Conservation (phyloP, 2,113 vertebrate genomes). For the Empidonax alnorum region DNA sequence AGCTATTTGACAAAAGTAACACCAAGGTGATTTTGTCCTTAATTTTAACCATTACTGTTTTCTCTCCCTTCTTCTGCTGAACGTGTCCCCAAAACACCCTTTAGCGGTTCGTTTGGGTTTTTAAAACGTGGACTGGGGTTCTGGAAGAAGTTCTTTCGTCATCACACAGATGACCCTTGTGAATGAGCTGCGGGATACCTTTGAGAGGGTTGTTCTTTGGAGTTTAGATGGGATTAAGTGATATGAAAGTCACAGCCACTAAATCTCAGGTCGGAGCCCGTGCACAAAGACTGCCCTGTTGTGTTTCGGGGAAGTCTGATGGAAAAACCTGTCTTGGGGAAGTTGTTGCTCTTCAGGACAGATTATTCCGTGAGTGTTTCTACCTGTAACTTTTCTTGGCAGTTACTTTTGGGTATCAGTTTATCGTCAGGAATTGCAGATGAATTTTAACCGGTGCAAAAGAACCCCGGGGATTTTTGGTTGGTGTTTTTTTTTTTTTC, state of each 20-base stretch:
- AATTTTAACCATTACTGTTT: background rate
- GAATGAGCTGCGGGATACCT: background rate
- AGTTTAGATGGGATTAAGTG: background rate
- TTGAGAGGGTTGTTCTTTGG: background rate
- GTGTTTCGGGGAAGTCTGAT: background rate
- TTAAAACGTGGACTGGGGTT: background rate
- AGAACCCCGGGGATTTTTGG: background rate
- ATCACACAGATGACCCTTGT: background rate
- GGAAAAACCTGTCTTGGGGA: background rate
- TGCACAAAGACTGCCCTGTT: conserved; percentile 11
- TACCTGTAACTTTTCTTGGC: background rate
- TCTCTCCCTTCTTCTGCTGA: background rate
- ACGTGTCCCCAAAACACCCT: background rate
- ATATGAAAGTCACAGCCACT: conserved; percentile 22
- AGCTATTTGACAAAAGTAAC: background rate
- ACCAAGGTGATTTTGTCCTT: background rate
- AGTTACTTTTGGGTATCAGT: background rate
- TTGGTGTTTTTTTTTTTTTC: background rate
- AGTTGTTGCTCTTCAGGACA: background rate
- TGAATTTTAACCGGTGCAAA: background rate
- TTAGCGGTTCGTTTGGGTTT: background rate
- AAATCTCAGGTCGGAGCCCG: background rate
- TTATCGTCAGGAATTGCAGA: background rate
- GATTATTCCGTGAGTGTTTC: background rate
- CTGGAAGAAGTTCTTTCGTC: background rate